A percentile compares a stretch with the other conserved stretches of the same genome.
phyloP scores from a whole-genome alignment of 2,888 invertebrate genomes.

The Brachylomia viminalis region DNA sequence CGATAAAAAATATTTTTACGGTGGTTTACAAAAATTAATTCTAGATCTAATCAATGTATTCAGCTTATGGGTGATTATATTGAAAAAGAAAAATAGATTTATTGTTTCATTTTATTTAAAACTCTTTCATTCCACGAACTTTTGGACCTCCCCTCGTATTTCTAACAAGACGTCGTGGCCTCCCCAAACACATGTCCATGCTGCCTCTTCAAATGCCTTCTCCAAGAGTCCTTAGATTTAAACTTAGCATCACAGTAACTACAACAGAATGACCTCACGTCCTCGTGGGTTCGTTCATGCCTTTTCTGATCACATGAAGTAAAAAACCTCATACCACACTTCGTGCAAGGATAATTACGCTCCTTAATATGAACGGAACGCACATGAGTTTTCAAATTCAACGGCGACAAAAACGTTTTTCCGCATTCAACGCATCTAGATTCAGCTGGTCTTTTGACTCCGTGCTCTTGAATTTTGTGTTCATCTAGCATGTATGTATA shows the following conservation, averaged over 20 bases:
- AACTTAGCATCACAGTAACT: slow-evolving; percentile 72
- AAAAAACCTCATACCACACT: slow-evolving; percentile 75
- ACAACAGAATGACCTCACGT: slow-evolving; percentile 72
- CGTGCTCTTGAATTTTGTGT: slow-evolving; percentile 74
- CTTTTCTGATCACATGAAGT: slow-evolving; percentile 72
- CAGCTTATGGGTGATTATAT: too few species aligned
- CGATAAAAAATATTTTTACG: too few species aligned
- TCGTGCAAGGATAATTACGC: slow-evolving; percentile 70
- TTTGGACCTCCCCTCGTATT: too few species aligned
- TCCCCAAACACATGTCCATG: slow-evolving; percentile 65
- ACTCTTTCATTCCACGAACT: too few species aligned
- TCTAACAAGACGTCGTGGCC: background rate
- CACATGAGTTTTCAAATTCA: slow-evolving; percentile 72
- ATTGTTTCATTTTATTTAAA: too few species aligned
- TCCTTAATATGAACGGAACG: slow-evolving; percentile 74
- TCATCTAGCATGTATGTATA: slow-evolving; percentile 69
- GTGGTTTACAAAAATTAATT: too few species aligned
- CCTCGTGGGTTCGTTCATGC: slow-evolving; percentile 76
- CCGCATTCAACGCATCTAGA: slow-evolving; percentile 72
- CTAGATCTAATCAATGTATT: too few species aligned
- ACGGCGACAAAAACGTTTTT: slow-evolving; percentile 68
- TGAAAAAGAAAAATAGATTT: too few species aligned
- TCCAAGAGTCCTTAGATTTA: slow-evolving; percentile 75
- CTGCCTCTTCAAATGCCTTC: slow-evolving; percentile 74
- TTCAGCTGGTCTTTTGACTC: slow-evolving; percentile 58